Conservation (phyloP, 2,113 vertebrate genomes). For the Oncorhynchus nerka region DNA sequence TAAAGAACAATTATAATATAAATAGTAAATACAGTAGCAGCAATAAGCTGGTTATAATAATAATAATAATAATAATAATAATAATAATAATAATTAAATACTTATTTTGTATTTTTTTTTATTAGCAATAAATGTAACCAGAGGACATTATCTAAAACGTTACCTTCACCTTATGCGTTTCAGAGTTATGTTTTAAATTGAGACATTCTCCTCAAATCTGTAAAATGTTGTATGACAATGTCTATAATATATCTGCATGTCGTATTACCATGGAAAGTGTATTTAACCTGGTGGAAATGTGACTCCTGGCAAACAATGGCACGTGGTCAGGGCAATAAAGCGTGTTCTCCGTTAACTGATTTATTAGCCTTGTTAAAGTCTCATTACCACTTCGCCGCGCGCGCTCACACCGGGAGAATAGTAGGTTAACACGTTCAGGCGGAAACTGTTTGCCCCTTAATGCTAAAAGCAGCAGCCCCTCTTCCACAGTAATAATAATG, state of each 20-base stretch:
- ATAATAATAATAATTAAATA: too few species aligned
- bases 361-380: constrained; percentile 82
- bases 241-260: neutral
- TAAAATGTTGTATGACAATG: too few species aligned
- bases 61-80: too few species aligned
- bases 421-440: constrained; percentile 1
- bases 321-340: constrained; percentile 62
- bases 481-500: neutral
- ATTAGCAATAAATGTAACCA: too few species aligned
- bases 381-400: constrained; percentile 73
- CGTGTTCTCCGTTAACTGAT: constrained; percentile 68
- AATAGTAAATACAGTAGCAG: too few species aligned
- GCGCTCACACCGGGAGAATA: constrained; percentile 26
- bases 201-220: too few species aligned
- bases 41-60: too few species aligned
- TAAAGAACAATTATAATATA: too few species aligned
- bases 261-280: neutral
- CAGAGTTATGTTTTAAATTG: too few species aligned
- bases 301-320: constrained; percentile 52
- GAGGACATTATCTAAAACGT: too few species aligned
- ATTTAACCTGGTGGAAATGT: neutral
- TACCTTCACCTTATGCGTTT: too few species aligned
- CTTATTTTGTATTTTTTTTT: too few species aligned
- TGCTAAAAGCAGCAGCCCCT: neutral
- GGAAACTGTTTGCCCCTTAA: neutral